Evolutionary conservation across 2,113 vertebrate genomes (phyloP), one percentile per base, ranked within the genome.

Genomic region (Peucedramus taeniatus): DNA sequence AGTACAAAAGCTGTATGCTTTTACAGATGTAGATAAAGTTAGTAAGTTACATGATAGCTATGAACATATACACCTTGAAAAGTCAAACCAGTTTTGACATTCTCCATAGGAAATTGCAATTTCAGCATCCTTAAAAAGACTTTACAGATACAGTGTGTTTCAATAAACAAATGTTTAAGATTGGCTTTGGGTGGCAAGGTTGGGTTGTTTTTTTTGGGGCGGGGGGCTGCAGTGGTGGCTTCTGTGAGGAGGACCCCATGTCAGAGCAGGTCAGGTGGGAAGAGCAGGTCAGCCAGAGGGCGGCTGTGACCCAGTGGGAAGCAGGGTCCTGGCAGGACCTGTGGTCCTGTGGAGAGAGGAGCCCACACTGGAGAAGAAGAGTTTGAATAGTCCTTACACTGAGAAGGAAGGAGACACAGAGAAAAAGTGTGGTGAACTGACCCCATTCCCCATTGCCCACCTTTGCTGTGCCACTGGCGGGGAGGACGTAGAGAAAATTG

Each of bases 131-230:
- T 27, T 44, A 83, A 70, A 88, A 88, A 27, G 4, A 33, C 7
- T 88, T 92, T 42, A 91, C 13, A 89, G 19, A 57, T 45, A 54
- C 8, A 26, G 8, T 64, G 66, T 74, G 5, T 28, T 95, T 94
- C 75, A 90, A 75, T 81, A 89, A 88, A 65, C 33, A 81, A 87
- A 90, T n/a, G 18, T 90, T 93, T 87, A 66, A 49, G 15, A 28
- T 8, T 42, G 31, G 6, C 10, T 54, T 69, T 90, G 35, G 1
- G 3, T 33, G 49, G 19, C 23, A 71, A 70, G 24, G 42, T 21
- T 8, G 35, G 4, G 37, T 57, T 57, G 33, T 15, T 9, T 39
- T 37, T 30, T 44, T 24, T 17, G 14, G 6, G 4, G 8, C 11
- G 1, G 4, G 15, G 11, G 8, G 5, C 8, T 59, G 12, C 33